A percentile compares a stretch with the other conserved stretches of the same genome.
These are phyloP conservation scores for Octopus sinensis DNA, from an alignment of 1,140 invertebrate species.

Conservation along the genomic window DNA sequence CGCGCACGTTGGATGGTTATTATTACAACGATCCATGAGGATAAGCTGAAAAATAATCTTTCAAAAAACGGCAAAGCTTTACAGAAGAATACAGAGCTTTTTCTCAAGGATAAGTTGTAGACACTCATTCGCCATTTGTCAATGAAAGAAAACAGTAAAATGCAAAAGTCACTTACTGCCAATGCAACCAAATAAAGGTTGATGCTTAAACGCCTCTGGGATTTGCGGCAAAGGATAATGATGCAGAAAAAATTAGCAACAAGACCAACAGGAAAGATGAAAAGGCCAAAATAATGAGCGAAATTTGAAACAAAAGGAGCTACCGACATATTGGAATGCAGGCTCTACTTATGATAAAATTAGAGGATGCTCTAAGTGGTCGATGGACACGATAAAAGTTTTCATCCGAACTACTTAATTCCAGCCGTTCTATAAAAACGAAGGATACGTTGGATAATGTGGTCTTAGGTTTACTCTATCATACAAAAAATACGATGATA, in stretches of 20 bases:
- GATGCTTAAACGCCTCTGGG: background rate
- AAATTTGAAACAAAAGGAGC: background rate
- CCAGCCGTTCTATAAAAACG: too few species aligned
- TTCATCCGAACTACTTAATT: too few species aligned
- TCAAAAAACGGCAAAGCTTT: background rate
- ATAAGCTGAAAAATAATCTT: background rate
- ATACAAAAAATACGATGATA: background rate
- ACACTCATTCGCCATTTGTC: background rate
- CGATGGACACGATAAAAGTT: too few species aligned
- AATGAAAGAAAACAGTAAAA: background rate
- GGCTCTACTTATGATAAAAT: too few species aligned
- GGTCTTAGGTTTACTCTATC: too few species aligned
- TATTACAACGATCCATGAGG: background rate
- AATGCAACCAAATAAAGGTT: background rate
- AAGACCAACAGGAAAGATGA: background rate
- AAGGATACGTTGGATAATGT: too few species aligned
- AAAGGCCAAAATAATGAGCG: background rate
- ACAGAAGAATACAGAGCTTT: background rate
- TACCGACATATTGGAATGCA: too few species aligned
- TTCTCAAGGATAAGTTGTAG: background rate
- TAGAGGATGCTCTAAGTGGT: too few species aligned
- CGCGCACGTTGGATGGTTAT: background rate
- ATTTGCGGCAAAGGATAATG: background rate
- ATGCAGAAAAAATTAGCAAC: background rate
- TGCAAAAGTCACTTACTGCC: background rate